Percentiles rank a stretch among this genome's conserved stretches.
Evolutionary conservation across 2,888 invertebrate species (phyloP).

Genomic region (Megalurothrips usitatus): DNA sequence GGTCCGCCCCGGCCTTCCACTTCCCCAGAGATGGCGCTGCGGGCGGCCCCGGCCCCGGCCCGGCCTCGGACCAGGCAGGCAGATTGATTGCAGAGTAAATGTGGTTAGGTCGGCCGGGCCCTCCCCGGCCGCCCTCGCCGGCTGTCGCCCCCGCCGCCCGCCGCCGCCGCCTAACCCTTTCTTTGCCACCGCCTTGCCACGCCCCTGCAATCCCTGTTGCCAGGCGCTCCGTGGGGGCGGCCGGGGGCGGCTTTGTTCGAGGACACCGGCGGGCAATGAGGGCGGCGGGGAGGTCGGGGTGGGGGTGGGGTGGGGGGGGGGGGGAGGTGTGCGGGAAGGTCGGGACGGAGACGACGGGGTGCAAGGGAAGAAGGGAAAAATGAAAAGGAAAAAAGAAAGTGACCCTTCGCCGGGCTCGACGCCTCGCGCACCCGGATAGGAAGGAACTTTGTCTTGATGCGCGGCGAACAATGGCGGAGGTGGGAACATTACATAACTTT

Average conservation of each 20-base stretch:
- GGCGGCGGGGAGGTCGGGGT: too few relatives aligned
- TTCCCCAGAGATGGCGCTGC: background rate
- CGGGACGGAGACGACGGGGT: too few relatives aligned
- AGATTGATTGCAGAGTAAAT: background rate
- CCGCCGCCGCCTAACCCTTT: background rate
- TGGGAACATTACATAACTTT: too few relatives aligned
- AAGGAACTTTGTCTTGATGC: too few relatives aligned
- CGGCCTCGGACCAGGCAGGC: background rate
- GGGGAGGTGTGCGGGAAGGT: too few relatives aligned
- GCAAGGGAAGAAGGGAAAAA: too few relatives aligned
- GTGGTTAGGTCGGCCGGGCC: background rate
- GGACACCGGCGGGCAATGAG: conserved; percentile 13
- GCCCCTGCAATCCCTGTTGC: background rate
- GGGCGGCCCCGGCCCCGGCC: background rate
- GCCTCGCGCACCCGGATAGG: too few relatives aligned
- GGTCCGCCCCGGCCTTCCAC: too few relatives aligned
- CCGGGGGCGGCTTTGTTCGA: background rate
- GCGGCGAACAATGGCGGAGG: too few relatives aligned
- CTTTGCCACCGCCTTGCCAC: background rate
- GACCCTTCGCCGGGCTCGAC: too few relatives aligned
- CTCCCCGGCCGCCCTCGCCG: background rate
- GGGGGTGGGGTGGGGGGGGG: background rate
- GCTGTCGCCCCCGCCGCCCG: background rate
- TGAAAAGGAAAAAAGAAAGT: too few relatives aligned
- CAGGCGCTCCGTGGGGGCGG: background rate